Evolutionary conservation across 2,113 vertebrate species (phyloP).

Genomic region (Thalassarche chlororhynchos): DNA sequence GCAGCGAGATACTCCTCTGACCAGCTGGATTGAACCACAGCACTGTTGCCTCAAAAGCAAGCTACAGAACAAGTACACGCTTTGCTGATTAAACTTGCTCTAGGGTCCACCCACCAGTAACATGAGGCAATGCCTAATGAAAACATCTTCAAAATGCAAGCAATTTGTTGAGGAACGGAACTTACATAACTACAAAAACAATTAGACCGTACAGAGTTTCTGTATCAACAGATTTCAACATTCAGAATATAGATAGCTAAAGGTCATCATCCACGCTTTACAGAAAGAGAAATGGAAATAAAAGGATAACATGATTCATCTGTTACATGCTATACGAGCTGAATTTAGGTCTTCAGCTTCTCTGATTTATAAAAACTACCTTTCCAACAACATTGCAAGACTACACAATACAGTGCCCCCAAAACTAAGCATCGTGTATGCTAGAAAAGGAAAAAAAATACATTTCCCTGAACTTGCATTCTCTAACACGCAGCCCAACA

Average conservation of each 20-base stretch:
- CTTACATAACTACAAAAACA: conserved; percentile 8
- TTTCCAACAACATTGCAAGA: background rate
- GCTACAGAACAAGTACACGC: background rate
- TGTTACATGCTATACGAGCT: background rate
- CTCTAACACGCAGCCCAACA: rapidly evolving
- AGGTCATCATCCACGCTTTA: background rate
- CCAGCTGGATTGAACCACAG: background rate
- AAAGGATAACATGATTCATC: background rate
- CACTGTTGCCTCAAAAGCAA: background rate
- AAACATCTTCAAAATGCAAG: conserved; percentile 11
- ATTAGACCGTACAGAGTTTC: background rate
- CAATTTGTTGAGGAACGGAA: background rate
- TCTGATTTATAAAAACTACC: background rate
- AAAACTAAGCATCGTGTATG: background rate
- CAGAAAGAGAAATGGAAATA: background rate
- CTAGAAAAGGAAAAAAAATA: background rate
- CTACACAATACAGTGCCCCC: too few species aligned
- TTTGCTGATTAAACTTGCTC: background rate
- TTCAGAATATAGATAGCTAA: background rate
- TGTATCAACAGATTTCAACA: background rate
- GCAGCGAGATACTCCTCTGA: background rate
- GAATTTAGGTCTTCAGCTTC: background rate
- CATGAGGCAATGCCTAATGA: background rate
- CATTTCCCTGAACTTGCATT: background rate
- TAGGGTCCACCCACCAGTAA: background rate